phyloP scores from a whole-genome alignment of 2,888 invertebrate species.

The Cantharis rustica region DNA sequence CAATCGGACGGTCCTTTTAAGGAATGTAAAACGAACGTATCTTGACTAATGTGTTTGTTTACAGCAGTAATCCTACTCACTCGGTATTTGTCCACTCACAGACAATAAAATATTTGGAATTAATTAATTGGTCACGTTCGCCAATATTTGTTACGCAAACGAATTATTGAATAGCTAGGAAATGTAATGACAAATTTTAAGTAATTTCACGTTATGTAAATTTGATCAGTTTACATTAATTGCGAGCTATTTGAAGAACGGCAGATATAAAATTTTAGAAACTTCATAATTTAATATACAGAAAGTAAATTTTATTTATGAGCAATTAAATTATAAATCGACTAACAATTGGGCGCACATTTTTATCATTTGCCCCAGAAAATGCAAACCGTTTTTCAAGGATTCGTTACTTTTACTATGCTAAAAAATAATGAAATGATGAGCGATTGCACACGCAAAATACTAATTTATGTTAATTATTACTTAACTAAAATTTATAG shows the following conservation, averaged over 20 bases:
- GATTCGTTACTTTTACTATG: neutral
- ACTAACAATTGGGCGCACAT: neutral
- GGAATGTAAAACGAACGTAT: neutral
- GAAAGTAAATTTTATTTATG: neutral
- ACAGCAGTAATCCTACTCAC: neutral
- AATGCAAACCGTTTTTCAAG: neutral
- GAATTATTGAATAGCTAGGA: neutral
- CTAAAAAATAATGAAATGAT: neutral
- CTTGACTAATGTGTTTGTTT: neutral
- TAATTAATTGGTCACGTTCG: neutral
- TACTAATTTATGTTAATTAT: neutral
- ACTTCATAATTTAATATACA: neutral
- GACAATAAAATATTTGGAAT: neutral
- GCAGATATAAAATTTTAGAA: neutral
- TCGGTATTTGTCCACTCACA: neutral
- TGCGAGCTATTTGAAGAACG: neutral
- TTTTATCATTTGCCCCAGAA: neutral
- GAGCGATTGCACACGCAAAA: neutral
- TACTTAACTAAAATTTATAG: neutral
- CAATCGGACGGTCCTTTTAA: neutral
- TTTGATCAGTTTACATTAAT: neutral
- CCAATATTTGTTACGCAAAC: neutral
- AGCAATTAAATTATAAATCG: neutral
- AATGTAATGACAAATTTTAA: neutral
- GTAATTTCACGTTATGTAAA: neutral